phyloP scores from a whole-genome alignment of 2,888 invertebrate genomes.

The Maniola hyperantus region DNA sequence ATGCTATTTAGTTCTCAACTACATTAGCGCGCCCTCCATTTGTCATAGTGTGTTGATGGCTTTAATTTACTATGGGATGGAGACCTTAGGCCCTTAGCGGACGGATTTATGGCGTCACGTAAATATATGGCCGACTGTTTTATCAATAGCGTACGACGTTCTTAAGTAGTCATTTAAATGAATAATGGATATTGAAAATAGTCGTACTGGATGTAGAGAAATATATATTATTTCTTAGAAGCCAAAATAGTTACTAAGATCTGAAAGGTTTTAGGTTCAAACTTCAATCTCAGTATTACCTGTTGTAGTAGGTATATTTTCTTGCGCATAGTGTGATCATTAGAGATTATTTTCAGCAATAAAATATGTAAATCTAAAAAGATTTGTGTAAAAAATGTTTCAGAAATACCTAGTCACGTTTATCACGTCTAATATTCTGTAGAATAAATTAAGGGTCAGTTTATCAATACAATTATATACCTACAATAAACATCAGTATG shows the following conservation, averaged over 20 bases:
- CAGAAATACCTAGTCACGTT: no score
- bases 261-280: no score
- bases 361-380: no score
- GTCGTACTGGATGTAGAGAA: constrained; percentile 2
- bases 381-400: no score
- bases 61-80: constrained; percentile 63
- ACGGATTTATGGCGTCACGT: constrained; percentile 42
- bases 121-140: constrained; percentile 26
- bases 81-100: constrained; percentile 37
- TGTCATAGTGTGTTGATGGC: constrained; percentile 71
- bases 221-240: neutral
- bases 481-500: no score
- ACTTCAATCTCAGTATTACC: no score
- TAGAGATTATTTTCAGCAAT: no score
- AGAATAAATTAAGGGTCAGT: no score
- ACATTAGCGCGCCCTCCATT: constrained; percentile 66
- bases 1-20: constrained; percentile 53
- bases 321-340: no score
- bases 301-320: no score
- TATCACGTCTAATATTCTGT: no score
- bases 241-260: neutral
- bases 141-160: constrained; percentile 8
- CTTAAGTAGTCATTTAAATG: constrained; percentile 15
- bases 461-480: no score
- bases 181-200: neutral